Evolutionary conservation across 2,113 vertebrate genomes (phyloP), one percentile per base, ranked within the genome.

Genomic region (Cyprinus carpio): DNA sequence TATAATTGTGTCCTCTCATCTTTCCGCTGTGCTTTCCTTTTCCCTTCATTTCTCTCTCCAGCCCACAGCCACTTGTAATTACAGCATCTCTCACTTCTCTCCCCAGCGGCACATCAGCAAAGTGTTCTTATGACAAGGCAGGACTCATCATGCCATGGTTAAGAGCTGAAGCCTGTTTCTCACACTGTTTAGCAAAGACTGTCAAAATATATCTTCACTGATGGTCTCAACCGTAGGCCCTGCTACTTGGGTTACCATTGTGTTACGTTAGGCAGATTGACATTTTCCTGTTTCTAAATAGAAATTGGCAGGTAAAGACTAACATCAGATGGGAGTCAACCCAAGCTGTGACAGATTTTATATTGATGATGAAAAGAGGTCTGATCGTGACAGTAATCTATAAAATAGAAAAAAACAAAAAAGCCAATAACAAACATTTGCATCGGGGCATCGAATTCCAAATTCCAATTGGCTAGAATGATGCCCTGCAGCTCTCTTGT

Each of bases 381-480:
- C 25, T 25, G 69, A 74, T 79, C 20, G 40, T 83, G 75, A 78
- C 83, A 81, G 82, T 85, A 81, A 86, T 76, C 54, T 13, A 60
- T 84, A 37, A 81, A 84, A 54, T 49, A 82, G 60, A 27, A 25
- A 77, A 2, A 40, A 71, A 81, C n/a, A 81, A 82, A 88, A 89
- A 87, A 56, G 18, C 46, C 80, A 87, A 90, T 88, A 90, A 79
- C 20, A 54, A 20, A 74, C 84, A 69, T 89, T 86, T 84, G 74
- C 77, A 58, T 76, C 60, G 40, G 83, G 69, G 82, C 89, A 86
- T 88, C 81, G n/a, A n/a, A n/a, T n/a, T n/a, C n/a, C n/a, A n/a
- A 81, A 84, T 85, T 90, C 85, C 81, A 86, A 83, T 85, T 16
- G 81, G 74, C 60, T 29, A 29, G 83, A 88, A 88, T 81, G 75